phyloP scores from a whole-genome alignment of 2,888 invertebrate genomes.

The Hoplodrina ambigua region DNA sequence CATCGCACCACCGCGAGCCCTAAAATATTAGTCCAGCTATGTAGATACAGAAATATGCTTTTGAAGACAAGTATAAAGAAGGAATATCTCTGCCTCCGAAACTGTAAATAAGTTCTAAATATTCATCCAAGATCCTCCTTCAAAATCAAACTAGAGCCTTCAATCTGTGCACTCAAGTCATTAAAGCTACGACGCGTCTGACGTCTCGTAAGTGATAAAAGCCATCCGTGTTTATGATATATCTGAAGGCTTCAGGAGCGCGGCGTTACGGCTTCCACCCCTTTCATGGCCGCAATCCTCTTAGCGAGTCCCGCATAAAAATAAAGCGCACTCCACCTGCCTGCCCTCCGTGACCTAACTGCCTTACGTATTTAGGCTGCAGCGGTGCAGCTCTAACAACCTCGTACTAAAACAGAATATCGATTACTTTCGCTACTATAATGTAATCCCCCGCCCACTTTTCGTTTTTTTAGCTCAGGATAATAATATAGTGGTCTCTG shows the following conservation, averaged over 20 bases:
- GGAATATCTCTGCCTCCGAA: conserved; percentile 14
- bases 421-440: conserved; percentile 91
- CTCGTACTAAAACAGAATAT: conserved; percentile 91
- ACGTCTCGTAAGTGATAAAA: conserved; percentile 65
- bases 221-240: conserved; percentile 71
- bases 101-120: conserved; percentile 35
- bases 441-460: conserved; percentile 91
- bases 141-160: conserved; percentile 46
- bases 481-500: conserved; percentile 88
- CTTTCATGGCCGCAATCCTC: conserved; percentile 65
- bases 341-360: conserved; percentile 82
- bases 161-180: conserved; percentile 58
- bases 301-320: conserved; percentile 67
- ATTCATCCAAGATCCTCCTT: conserved; percentile 22
- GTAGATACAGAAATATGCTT: conserved; percentile 22
- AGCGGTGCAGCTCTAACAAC: conserved; percentile 88
- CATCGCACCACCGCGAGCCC: neutral
- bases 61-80: conserved; percentile 19
- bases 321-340: conserved; percentile 68
- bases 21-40: conserved; percentile 19
- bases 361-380: conserved; percentile 87
- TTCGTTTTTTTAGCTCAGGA: conserved; percentile 88
- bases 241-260: conserved; percentile 64
- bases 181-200: conserved; percentile 54
- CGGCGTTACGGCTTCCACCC: conserved; percentile 57